phyloP scores from a whole-genome alignment of 2,888 invertebrate genomes.

The Scaptomyza caliginosa region DNA sequence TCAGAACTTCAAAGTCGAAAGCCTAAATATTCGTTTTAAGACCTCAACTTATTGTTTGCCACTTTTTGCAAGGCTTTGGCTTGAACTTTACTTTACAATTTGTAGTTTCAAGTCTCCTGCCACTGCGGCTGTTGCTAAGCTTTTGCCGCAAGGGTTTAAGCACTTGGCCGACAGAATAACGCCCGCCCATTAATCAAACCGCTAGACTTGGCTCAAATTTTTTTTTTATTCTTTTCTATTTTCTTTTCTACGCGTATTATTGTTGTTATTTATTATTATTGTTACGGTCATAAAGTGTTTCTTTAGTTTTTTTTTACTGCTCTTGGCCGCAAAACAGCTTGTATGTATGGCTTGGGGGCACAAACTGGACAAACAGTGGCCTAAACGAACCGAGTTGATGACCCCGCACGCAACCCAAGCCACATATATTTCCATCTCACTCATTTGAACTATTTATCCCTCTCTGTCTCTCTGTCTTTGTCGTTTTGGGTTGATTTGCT shows the following conservation, averaged over 20 bases:
- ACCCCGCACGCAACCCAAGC: constrained; percentile 50
- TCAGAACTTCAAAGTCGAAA: not conserved
- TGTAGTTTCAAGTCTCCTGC: constrained; percentile 19
- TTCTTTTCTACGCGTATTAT: constrained; percentile 30
- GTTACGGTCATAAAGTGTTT: constrained; percentile 48
- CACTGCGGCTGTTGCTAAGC: constrained; percentile 9
- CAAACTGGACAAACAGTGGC: constrained; percentile 1
- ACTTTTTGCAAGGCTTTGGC: constrained; percentile 5
- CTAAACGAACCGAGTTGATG: constrained; percentile 42
- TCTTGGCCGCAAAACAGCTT: constrained; percentile 14
- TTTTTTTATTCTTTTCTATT: constrained; percentile 27
- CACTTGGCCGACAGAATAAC: constrained; percentile 10
- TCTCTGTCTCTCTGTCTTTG: constrained; percentile 1
- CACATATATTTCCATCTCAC: not conserved
- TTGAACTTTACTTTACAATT: constrained; percentile 26
- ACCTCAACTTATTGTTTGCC: constrained; percentile 9
- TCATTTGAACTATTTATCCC: not conserved
- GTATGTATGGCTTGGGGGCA: constrained; percentile 11
- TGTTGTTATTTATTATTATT: constrained; percentile 48
- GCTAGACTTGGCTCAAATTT: constrained; percentile 36
- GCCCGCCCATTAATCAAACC: constrained; percentile 53
- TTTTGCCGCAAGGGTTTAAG: constrained; percentile 29
- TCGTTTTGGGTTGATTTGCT: not conserved
- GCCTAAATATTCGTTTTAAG: constrained; percentile 21
- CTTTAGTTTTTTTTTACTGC: not conserved